Conservation (phyloP, 1,140 invertebrate species). For the Meloidogyne hapla region DNA sequence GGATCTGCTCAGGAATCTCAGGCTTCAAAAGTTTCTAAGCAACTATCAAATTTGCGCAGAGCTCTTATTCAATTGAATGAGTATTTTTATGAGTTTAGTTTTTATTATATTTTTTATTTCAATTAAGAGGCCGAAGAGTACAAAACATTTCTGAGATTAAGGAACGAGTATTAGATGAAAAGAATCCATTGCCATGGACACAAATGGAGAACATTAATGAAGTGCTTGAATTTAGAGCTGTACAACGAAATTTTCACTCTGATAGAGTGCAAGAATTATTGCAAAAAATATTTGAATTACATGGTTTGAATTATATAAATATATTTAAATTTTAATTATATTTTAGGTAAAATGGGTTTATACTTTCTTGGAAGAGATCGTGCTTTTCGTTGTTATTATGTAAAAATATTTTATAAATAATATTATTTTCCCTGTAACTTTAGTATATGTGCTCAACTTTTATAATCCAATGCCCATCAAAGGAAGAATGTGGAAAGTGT, state of each 20-base stretch:
- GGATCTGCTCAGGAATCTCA: background rate
- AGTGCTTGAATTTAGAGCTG: conserved; percentile 26
- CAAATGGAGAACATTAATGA: conserved; percentile 30
- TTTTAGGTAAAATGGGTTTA: conserved; percentile 35
- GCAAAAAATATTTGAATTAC: conserved; percentile 22
- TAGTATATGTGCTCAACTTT: conserved; percentile 19
- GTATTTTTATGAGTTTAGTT: background rate
- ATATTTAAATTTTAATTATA: background rate
- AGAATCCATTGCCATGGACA: conserved; percentile 22
- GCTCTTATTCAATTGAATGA: conserved; percentile 20
- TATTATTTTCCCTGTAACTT: background rate
- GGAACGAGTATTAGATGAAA: conserved; percentile 1
- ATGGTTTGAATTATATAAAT: no score
- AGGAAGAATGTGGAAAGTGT: background rate
- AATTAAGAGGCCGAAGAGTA: conserved; percentile 13
- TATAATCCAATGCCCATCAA: conserved; percentile 7
- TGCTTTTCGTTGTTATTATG: conserved; percentile 37
- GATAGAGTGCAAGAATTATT: conserved; percentile 29
- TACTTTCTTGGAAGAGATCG: conserved; percentile 34
- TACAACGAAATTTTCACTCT: conserved; percentile 25
- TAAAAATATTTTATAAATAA: conserved; percentile 5
- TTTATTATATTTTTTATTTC: background rate
- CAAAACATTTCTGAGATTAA: conserved; percentile 19
- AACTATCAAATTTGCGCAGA: conserved; percentile 9
- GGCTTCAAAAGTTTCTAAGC: background rate